phyloP scores from a whole-genome alignment of 2,113 vertebrate genomes.

The Euleptes europaea region DNA sequence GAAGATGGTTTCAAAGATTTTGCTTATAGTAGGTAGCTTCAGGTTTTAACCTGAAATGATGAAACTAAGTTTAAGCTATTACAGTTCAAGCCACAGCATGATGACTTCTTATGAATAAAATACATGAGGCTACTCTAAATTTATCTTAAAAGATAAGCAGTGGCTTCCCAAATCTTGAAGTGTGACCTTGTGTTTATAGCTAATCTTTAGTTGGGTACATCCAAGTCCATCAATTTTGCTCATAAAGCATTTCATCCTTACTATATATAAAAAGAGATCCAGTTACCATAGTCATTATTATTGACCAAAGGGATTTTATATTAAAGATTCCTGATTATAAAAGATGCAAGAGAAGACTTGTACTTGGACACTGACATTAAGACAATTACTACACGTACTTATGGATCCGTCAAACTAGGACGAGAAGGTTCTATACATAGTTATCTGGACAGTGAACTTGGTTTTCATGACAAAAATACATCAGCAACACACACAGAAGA shows the following conservation, averaged over 20 bases:
- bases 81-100: conserved; percentile 7
- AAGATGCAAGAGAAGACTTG: not conserved
- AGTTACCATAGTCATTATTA: not conserved
- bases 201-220: not conserved
- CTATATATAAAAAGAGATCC: not conserved
- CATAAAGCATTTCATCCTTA: not conserved
- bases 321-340: not conserved
- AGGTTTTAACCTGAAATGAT: conserved; percentile 5
- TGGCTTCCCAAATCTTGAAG: not conserved
- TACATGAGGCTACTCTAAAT: not conserved
- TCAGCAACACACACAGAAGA: too few relatives aligned
- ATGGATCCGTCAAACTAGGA: not conserved
- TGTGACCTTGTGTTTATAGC: not conserved
- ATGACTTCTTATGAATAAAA: fast-evolving
- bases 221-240: not conserved
- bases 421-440: not conserved
- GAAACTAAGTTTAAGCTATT: not conserved
- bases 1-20: not conserved
- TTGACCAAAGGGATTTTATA: not conserved
- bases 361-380: not conserved
- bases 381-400: not conserved
- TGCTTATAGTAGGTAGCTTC: not conserved
- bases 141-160: not conserved
- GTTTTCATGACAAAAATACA: too few relatives aligned
- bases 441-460: too few relatives aligned